Evolutionary conservation across 2,888 invertebrate genomes (phyloP), one percentile per base, ranked within the genome.

Genomic region (Penaeus monodon): DNA sequence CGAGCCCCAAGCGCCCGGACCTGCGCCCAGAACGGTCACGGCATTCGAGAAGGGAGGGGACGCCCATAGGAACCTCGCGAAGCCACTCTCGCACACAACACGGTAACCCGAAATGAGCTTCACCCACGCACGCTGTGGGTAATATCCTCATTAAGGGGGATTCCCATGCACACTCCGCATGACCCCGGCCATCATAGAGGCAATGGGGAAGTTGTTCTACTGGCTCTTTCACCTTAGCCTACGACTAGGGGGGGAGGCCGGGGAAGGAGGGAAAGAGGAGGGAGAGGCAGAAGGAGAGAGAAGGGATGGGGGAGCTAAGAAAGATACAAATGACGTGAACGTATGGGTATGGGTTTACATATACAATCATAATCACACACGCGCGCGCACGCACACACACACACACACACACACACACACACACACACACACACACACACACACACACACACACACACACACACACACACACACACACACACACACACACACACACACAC

Each of bases 381-480:
- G 17, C n/a, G 4, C 27, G n/a, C n/a, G n/a, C 27, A 68, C n/a
- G n/a, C 27, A 68, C 68, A 68, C 33, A 73, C 73, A 73, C 33
- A 68, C 68, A 68, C 8, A 68, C n/a, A 68, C 27, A 68, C 68
- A 68, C 27, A 68, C 68, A 68, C 10, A 68, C 68, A 68, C 27
- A 68, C 68, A 68, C 27, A 68, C 74, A 74, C 74, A 74, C 27
- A 20, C 33, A 24, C 74, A 57, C 57, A 17, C 17, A 27, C 57
- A n/a, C 17, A 14, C 14, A 17, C 57, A 57, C 12, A 73, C 33
- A 68, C 68, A 68, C 10, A 68, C n/a, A 68, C 27, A 68, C 68
- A 68, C 27, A 68, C 68, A 68, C 12, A 68, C 68, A 68, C 27
- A 68, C 68, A 68, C 27, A 68, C 74, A 74, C 74, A 74, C 27